These are phyloP conservation scores for Cheumatopsyche charites DNA, from an alignment of 1,140 invertebrate genomes.

Conservation along the genomic window DNA sequence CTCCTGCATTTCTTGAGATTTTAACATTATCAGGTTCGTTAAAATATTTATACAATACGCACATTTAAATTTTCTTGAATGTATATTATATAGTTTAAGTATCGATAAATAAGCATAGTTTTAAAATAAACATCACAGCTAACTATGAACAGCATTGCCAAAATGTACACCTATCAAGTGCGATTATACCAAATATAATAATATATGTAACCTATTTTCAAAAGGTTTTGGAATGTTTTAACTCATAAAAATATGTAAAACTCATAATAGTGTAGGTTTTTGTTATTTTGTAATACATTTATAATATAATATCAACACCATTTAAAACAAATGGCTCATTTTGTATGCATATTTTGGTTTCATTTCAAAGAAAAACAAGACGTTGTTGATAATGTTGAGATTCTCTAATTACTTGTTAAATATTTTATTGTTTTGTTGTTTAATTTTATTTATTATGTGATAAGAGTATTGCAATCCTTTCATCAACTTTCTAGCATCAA, in stretches of 20 bases:
- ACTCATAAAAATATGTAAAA: not conserved
- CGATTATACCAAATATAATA: conserved; percentile 18
- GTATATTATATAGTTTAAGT: not conserved
- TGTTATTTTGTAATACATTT: not conserved
- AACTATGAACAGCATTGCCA: conserved; percentile 31
- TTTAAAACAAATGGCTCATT: too few relatives aligned
- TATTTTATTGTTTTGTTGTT: conserved; percentile 32
- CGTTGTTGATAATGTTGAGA: conserved; percentile 10
- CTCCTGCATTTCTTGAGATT: too few relatives aligned
- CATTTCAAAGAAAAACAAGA: not conserved
- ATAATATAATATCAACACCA: not conserved
- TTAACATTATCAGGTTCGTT: too few relatives aligned
- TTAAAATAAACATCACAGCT: conserved; percentile 30
- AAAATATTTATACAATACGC: too few relatives aligned
- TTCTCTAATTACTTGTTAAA: conserved; percentile 23
- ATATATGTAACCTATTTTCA: conserved; percentile 9
- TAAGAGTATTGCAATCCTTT: conserved; percentile 7
- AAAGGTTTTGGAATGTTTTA: too few relatives aligned
- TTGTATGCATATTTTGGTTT: too few relatives aligned
- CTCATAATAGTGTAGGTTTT: not conserved
- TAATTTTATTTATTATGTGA: conserved; percentile 15
- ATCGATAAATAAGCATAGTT: conserved; percentile 15
- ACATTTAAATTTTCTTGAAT: not conserved
- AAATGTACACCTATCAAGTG: conserved; percentile 27
- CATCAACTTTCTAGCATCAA: not conserved